Conservation (phyloP, 2,113 vertebrate genomes). For the Plecotus auritus region DNA sequence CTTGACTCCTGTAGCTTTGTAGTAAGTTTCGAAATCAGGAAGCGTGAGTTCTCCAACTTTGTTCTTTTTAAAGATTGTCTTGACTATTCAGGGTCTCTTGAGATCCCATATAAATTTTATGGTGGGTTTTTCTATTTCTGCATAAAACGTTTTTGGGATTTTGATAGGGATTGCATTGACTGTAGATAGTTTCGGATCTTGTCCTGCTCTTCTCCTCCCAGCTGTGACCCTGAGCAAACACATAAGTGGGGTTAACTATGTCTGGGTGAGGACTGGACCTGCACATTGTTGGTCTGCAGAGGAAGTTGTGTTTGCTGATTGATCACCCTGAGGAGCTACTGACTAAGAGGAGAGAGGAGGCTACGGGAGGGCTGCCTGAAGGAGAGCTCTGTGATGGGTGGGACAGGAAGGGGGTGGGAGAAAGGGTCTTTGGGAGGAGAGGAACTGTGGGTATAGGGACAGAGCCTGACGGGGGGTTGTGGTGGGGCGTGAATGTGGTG, state of each 20-base stretch:
- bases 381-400: background rate
- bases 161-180: background rate
- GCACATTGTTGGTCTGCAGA: background rate
- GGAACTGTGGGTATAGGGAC: background rate
- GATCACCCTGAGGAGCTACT: background rate
- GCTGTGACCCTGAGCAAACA: background rate
- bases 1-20: background rate
- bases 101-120: background rate
- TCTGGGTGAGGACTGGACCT: background rate
- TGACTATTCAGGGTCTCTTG: background rate
- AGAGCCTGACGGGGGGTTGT: background rate
- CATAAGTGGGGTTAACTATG: background rate
- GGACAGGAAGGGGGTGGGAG: background rate
- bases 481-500: background rate
- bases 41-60: background rate
- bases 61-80: conserved; percentile 12
- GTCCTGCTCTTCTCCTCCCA: background rate
- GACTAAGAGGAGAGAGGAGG: background rate
- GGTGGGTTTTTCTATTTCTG: background rate
- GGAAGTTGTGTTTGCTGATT: background rate
- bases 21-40: conserved; percentile 13
- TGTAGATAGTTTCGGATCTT: background rate
- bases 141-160: background rate
- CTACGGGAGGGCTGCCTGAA: background rate
- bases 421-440: background rate